phyloP scores from a whole-genome alignment of 2,113 vertebrate species.

The Damaliscus lunatus region DNA sequence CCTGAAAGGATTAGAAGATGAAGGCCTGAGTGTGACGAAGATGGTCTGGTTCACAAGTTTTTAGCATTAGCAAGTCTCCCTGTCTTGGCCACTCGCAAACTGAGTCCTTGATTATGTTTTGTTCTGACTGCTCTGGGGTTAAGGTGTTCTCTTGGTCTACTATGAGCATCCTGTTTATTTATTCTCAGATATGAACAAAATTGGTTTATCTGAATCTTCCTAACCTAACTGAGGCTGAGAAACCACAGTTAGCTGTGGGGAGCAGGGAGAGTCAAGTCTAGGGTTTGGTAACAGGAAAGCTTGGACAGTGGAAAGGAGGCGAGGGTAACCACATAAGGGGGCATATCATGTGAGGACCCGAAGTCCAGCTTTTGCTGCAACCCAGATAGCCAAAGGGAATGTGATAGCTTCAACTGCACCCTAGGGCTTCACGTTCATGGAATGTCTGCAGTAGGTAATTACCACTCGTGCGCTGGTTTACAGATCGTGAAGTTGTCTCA shows the following conservation, averaged over 20 bases:
- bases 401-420: background rate
- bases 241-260: background rate
- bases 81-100: background rate
- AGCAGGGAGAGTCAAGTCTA: background rate
- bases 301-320: background rate
- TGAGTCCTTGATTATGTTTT: background rate
- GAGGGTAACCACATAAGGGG: background rate
- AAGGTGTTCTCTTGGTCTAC: background rate
- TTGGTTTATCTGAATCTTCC: background rate
- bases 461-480: background rate
- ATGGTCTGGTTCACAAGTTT: background rate
- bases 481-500: background rate
- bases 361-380: background rate
- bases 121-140: background rate
- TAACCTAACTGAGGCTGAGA: background rate
- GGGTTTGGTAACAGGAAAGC: background rate
- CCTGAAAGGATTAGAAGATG: background rate
- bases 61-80: background rate
- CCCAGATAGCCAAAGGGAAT: background rate
- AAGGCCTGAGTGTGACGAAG: background rate
- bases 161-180: rapidly evolving
- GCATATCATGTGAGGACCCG: rapidly evolving
- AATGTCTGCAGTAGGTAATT: background rate
- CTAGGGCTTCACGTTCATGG: background rate
- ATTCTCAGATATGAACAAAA: background rate